These are phyloP conservation scores for Salticus scenicus DNA, from an alignment of 2,888 invertebrate genomes.

Conservation along the genomic window DNA sequence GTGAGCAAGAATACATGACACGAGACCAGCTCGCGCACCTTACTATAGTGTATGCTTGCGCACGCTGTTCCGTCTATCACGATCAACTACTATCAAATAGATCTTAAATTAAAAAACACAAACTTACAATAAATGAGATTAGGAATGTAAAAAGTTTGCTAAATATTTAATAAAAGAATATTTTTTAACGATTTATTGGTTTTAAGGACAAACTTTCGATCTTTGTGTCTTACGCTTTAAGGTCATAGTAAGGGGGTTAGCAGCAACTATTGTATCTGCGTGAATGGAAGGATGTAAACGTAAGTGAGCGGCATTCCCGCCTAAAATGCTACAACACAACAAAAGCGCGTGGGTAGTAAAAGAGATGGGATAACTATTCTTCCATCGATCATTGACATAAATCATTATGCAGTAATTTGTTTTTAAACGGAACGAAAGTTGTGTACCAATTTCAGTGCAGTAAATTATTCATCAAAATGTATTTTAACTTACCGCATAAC, in stretches of 20 bases:
- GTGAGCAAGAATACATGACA: slow-evolving; percentile 66
- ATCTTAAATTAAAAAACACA: no score
- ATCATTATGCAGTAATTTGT: no score
- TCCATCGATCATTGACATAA: slow-evolving; percentile 38
- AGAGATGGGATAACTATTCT: slow-evolving; percentile 39
- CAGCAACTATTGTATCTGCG: slow-evolving; percentile 38
- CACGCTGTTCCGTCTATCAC: slow-evolving; percentile 38
- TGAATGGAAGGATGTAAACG: slow-evolving; percentile 68
- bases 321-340: slow-evolving; percentile 65
- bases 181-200: no score
- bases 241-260: slow-evolving; percentile 51
- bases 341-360: slow-evolving; percentile 65
- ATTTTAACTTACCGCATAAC: no score
- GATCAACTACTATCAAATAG: not conserved
- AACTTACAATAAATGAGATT: no score
- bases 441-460: no score
- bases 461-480: no score
- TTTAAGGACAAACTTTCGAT: no score
- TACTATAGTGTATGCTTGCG: slow-evolving; percentile 59
- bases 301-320: slow-evolving; percentile 68
- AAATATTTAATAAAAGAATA: no score
- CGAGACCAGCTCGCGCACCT: slow-evolving; percentile 54
- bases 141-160: no score
- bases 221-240: no score
- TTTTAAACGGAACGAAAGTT: no score